These are phyloP conservation scores for Leptestheria dahalacensis DNA, from an alignment of 1,140 invertebrate genomes.

Conservation along the genomic window DNA sequence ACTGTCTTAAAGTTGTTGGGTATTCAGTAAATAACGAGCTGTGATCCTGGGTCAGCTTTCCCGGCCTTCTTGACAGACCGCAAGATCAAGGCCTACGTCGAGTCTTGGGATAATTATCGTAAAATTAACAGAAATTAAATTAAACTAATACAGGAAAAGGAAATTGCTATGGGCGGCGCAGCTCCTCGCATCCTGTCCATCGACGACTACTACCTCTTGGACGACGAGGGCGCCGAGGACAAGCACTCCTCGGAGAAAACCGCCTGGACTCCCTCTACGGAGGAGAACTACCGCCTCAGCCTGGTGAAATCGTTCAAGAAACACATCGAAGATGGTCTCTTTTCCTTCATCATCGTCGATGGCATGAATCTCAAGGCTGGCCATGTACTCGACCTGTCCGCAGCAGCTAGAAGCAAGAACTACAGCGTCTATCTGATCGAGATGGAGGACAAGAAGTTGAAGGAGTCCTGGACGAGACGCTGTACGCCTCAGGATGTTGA, in stretches of 20 bases:
- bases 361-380: conserved; percentile 64
- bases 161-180: conserved; percentile 54
- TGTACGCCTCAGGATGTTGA: background rate
- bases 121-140: background rate
- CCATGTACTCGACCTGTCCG: conserved; percentile 24
- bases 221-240: conserved; percentile 70
- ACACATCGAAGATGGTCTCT: conserved; percentile 77
- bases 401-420: background rate
- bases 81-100: background rate
- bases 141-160: conserved; percentile 42
- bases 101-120: background rate
- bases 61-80: too few species aligned
- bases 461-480: background rate
- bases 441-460: conserved; percentile 19
- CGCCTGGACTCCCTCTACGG: conserved; percentile 41
- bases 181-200: conserved; percentile 78
- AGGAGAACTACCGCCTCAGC: conserved; percentile 61
- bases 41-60: too few species aligned
- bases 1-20: too few species aligned
- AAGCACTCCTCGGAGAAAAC: conserved; percentile 81
- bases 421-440: conserved; percentile 17
- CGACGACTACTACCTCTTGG: conserved; percentile 88
- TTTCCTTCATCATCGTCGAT: conserved; percentile 84
- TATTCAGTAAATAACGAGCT: too few species aligned
- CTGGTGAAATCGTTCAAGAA: conserved; percentile 83